Evolutionary conservation across 2,888 invertebrate genomes (phyloP).

Genomic region (Hypselothyrea guttata): DNA sequence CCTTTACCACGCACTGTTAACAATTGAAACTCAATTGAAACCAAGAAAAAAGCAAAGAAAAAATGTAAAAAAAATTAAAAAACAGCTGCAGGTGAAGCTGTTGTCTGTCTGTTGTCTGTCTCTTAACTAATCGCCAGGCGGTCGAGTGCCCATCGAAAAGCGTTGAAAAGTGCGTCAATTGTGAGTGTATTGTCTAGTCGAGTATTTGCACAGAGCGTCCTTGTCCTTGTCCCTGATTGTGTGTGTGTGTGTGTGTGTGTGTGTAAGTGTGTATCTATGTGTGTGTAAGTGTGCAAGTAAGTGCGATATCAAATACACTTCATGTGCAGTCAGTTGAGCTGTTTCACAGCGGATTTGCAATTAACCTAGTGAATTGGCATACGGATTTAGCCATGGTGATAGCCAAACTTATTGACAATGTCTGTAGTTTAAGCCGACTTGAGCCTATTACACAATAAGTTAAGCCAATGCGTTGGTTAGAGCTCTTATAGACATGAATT

Average conservation of each 20-base stretch:
- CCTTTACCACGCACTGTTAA: slow-evolving; percentile 67
- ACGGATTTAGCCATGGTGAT: slow-evolving; percentile 6
- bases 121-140: slow-evolving; percentile 55
- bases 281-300: slow-evolving; percentile 18
- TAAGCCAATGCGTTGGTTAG: no score
- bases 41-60: not conserved
- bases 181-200: slow-evolving; percentile 28
- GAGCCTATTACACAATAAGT: no score
- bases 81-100: slow-evolving; percentile 52
- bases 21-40: slow-evolving; percentile 49
- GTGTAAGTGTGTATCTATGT: slow-evolving; percentile 9
- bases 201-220: slow-evolving; percentile 73
- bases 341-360: slow-evolving; percentile 18
- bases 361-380: slow-evolving; percentile 10
- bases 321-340: not conserved
- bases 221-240: slow-evolving; percentile 73
- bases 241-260: slow-evolving; percentile 7
- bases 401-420: not conserved
- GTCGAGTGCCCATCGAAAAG: slow-evolving; percentile 66
- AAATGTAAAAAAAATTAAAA: slow-evolving; percentile 13
- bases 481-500: no score
- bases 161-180: slow-evolving; percentile 68
- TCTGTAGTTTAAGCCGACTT: not conserved
- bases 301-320: slow-evolving; percentile 22
- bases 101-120: slow-evolving; percentile 5